phyloP scores from a whole-genome alignment of 1,140 invertebrate species.

The Neodiprion fabricii region DNA sequence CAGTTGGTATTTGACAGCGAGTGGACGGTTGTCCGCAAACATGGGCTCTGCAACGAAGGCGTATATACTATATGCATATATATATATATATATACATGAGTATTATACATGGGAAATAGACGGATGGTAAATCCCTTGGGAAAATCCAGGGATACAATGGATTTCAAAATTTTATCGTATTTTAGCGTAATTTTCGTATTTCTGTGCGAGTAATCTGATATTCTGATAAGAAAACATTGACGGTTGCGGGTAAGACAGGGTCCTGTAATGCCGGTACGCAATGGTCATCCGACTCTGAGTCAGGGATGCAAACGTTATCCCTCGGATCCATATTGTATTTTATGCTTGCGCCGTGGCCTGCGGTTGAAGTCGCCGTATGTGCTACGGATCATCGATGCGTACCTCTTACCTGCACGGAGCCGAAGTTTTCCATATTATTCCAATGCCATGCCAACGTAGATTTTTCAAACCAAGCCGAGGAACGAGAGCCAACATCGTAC shows the following conservation, averaged over 20 bases:
- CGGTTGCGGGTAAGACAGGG: conserved; percentile 3
- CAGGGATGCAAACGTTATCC: background rate
- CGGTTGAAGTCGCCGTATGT: background rate
- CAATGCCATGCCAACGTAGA: too few relatives aligned
- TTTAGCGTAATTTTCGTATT: conserved; percentile 60
- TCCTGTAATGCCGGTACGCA: conserved; percentile 30
- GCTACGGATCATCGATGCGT: background rate
- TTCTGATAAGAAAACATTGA: conserved; percentile 33
- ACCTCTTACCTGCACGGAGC: background rate
- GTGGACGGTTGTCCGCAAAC: conserved; percentile 4
- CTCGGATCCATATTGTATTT: background rate
- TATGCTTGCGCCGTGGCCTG: background rate
- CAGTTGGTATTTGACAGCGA: background rate
- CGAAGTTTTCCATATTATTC: background rate
- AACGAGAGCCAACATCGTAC: too few relatives aligned
- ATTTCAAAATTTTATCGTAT: conserved; percentile 21
- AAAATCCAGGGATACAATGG: background rate
- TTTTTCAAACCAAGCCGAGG: too few relatives aligned
- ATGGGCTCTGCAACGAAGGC: background rate
- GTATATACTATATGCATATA: too few relatives aligned
- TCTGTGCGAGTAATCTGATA: conserved; percentile 50
- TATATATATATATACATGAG: background rate
- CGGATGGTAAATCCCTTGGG: background rate
- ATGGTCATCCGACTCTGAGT: conserved; percentile 39
- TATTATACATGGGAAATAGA: too few relatives aligned